A percentile compares a stretch with the other conserved stretches of the same genome.
Evolutionary conservation across 2,797 vertebrate species (phyloP).

Genomic region (Euphonia xanthogaster): DNA sequence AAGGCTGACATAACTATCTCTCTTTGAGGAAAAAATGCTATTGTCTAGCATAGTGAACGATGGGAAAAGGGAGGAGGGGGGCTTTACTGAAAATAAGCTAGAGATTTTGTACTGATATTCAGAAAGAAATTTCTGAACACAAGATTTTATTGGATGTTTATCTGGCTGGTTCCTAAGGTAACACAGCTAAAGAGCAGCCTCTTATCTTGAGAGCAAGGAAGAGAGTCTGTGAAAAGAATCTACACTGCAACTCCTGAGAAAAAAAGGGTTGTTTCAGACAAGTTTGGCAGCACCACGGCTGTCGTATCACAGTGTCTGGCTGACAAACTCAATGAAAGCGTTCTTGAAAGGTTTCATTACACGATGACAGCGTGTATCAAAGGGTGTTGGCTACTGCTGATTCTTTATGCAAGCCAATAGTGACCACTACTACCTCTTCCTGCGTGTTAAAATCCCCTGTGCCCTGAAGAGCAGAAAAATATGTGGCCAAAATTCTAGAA

Average conservation of each 20-base stretch:
- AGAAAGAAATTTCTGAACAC: constrained; percentile 61
- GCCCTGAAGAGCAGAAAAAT: background rate
- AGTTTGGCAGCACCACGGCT: constrained; percentile 19
- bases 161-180: constrained; percentile 68
- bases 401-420: background rate
- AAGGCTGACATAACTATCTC: background rate
- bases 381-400: constrained; percentile 8
- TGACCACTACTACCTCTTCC: background rate
- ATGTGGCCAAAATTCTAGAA: background rate
- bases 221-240: constrained; percentile 9
- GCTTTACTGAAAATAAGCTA: constrained; percentile 20
- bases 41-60: background rate
- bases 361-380: background rate
- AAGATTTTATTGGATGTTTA: constrained; percentile 54
- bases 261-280: background rate
- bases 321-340: background rate
- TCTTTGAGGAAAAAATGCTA: background rate
- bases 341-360: constrained; percentile 4
- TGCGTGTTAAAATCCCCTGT: background rate
- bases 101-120: constrained; percentile 27
- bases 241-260: constrained; percentile 1
- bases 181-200: constrained; percentile 65
- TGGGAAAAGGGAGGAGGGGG: background rate
- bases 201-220: constrained; percentile 62
- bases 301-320: background rate